Base-by-base conservation (phyloP, 2,113 vertebrate genomes). In the Furnarius figulus region DNA sequence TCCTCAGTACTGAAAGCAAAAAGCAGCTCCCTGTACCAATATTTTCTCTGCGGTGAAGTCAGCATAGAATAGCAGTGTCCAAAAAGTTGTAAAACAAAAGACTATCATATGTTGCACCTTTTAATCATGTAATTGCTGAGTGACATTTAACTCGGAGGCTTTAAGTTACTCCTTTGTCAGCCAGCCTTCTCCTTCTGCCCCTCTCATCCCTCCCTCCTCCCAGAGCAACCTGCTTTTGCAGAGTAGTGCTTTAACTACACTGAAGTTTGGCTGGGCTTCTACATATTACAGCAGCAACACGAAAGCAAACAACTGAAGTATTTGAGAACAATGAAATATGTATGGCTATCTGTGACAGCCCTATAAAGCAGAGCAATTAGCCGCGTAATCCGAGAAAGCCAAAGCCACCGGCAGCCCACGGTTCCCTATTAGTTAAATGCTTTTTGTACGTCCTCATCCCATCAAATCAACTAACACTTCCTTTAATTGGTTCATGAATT, bases 391-490 rank as follows among this genome's bases (percentile, higher is more conserved):
- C 98, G 98, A 99, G 99, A 98, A 98, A 98, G 98, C 97, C 93
- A 96, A 97, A 97, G 97, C 97, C 94, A 97, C 97, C 96, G 95
- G 98, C 98, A 98, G 99, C 98, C 98, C 97, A 97, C 96, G 98
- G 98, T 98, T 98, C 98, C 99, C 99, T 98, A 98, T 98, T 99
- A 99, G 99, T 99, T 99, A 99, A 99, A 99, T 99, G 99, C 99
- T 98, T 99, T 99, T 99, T 99, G 99, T 99, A 99, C 99, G 98
- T 99, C 98, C 98, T 98, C 99, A 99, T 98, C 99, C 99, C 99
- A 99, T 99, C 99, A 99, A 99, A 99, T 99, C 99, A 99, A 99
- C 99, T 99, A 99, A 99, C 99, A 99, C 99, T 99, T 99, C 98
- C 98, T 99, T 99, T 99, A 99, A 99, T 99, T 99, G 99, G 99